Conservation (phyloP, 2,888 invertebrate genomes). For the Piscicola geometra region DNA sequence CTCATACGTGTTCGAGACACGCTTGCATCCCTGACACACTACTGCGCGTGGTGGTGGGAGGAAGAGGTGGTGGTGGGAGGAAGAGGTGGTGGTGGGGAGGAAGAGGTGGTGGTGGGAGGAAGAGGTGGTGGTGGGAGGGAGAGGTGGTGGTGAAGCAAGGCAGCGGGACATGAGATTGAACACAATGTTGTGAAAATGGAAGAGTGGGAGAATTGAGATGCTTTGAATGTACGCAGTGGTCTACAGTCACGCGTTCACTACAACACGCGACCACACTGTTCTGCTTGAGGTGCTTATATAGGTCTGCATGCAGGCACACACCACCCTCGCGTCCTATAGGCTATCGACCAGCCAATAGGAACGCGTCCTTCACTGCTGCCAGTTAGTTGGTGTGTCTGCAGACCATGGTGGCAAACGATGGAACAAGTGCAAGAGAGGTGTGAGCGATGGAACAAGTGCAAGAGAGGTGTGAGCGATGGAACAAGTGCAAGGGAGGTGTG, state of each 20-base stretch:
- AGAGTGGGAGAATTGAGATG: background rate
- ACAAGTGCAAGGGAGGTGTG: too few relatives aligned
- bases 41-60: slow-evolving; percentile 13
- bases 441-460: too few relatives aligned
- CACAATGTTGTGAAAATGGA: background rate
- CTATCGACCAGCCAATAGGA: background rate
- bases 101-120: background rate
- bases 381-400: background rate
- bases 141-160: too few relatives aligned
- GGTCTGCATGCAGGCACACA: background rate
- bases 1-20: slow-evolving; percentile 26
- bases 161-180: background rate
- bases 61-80: too few relatives aligned
- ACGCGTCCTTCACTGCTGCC: background rate
- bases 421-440: too few relatives aligned
- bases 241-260: slow-evolving; percentile 20
- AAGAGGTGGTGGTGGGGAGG: too few relatives aligned
- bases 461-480: too few relatives aligned
- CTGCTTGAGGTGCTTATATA: slow-evolving; percentile 7
- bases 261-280: slow-evolving; percentile 26
- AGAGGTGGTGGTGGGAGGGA: too few relatives aligned
- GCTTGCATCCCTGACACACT: slow-evolving; percentile 21
- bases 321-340: background rate
- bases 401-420: too few relatives aligned
- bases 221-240: slow-evolving; percentile 22